Evolutionary conservation across 1,140 invertebrate species (phyloP), one percentile per base, ranked within the genome.

Genomic region (Papilio polytes): DNA sequence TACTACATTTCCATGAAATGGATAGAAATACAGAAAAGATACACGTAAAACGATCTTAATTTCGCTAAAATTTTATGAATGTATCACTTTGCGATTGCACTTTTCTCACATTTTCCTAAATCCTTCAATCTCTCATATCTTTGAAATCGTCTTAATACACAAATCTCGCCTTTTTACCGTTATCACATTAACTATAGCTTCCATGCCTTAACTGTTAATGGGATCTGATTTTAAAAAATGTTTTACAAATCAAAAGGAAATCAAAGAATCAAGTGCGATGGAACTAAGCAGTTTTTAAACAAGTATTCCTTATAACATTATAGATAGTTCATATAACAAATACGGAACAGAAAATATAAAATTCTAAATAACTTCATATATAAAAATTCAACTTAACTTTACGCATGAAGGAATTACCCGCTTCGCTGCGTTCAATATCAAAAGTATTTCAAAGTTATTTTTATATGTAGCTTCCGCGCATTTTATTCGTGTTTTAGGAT

Each of bases 361-460:
- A 70, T 36, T 15, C 26, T 3, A 31, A 31, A 31, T 31, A 66
- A 66, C 3, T 66, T 31, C 12, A 36, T 31, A 13, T 36, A 66
- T 26, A 66, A 66, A 66, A 31, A 66, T 66, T 70, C 63, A 26
- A 63, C 13, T 31, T 63, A 70, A 70, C 63, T 31, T 70, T 31
- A 31, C 63, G 63, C 22, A 31, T 70, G 13, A 7, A 70, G 12
- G 63, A 31, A 70, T 70, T 70, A 70, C 31, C 6, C 26, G 63
- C 63, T 36, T 31, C 26, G 63, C 63, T 70, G 63, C 26, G 3
- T 70, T 70, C 63, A 70, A 36, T 70, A 26, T 70, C 10, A 31
- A 31, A 70, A 70, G 63, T 15, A 70, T 70, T 70, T 70, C 26
- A 36, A 70, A 70, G 63, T 70, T 70, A 31, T 70, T 31, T 70